These are phyloP conservation scores for Hirtodrosophila duncani DNA, from an alignment of 2,888 invertebrate genomes.

Conservation along the genomic window DNA sequence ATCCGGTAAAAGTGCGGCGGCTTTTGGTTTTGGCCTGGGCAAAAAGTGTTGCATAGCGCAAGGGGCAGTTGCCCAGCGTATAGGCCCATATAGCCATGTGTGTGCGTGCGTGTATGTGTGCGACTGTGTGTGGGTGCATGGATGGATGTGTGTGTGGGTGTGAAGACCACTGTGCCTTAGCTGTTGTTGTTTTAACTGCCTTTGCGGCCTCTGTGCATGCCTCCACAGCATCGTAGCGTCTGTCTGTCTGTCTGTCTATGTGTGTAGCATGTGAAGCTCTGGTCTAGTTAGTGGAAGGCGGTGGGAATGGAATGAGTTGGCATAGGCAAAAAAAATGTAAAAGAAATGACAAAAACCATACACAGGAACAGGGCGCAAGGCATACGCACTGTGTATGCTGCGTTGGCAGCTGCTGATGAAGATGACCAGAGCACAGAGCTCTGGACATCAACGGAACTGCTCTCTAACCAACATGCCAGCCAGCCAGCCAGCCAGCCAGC, in stretches of 20 bases:
- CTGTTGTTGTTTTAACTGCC: constrained; percentile 36
- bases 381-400: constrained; percentile 19
- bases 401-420: constrained; percentile 68
- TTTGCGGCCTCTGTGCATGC: constrained; percentile 1
- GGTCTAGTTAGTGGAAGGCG: constrained; percentile 63
- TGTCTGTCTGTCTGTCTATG: constrained; percentile 2
- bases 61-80: constrained; percentile 68
- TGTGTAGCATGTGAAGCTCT: constrained; percentile 10
- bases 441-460: constrained; percentile 60
- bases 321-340: constrained; percentile 46
- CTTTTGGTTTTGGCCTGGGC: constrained; percentile 54
- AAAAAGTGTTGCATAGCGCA: constrained; percentile 68
- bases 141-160: constrained; percentile 17
- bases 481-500: constrained; percentile 36
- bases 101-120: constrained; percentile 11
- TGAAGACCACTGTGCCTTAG: constrained; percentile 36
- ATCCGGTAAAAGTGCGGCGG: constrained; percentile 65
- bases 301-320: too few relatives aligned
- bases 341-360: constrained; percentile 35
- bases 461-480: constrained; percentile 64
- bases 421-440: constrained; percentile 58
- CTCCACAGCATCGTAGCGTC: not conserved
- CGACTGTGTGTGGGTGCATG: constrained; percentile 8
- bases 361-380: constrained; percentile 9
- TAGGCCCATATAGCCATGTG: constrained; percentile 40